Evolutionary conservation across 1,140 invertebrate species (phyloP), one percentile per base, ranked within the genome.

Genomic region (Plutomurus gul): DNA sequence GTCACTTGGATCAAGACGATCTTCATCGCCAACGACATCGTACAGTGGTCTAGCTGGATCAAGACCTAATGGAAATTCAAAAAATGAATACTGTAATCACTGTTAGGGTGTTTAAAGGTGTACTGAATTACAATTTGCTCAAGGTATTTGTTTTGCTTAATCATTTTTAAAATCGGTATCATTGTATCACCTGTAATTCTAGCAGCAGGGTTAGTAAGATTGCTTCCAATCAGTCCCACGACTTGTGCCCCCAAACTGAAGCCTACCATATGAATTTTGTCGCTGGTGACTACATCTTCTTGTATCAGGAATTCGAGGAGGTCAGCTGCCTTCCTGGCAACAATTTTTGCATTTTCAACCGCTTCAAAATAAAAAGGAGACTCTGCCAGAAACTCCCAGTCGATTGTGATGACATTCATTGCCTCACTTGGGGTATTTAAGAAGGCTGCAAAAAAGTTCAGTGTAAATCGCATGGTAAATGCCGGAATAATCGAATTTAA

Each of bases 241-340:
- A 56, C 86, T 65, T 91, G 90, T 3, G 90, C 89, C 4, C 92
- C 92, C n/a, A 93, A 84, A 56, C 91, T 92, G 85, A 92, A 92
- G 0, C 92, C 92, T 39, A 93, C 89, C 1, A 91, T 83, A 83
- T 93, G 92, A 39, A 92, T 88, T 81, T 92, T 86, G 10, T 81
- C 82, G 3, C 87, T 86, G 0, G 88, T 87, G 39, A 75, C 46
- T 33, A 39, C 27, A 30, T 25, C 27, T 46, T 74, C 16, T 13
- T 25, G 18, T 76, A 85, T 83, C 11, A 93, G 85, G 75, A 89
- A 86, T 1, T 89, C 83, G 1, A 93, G 84, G 77, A 92, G 84
- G 71, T 91, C 88, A 0, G 89, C 90, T 0, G 90, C 82, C 82
- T 91, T 92, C 2, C 87, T 84, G 0, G 91, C 91, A 1, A 90